These are phyloP conservation scores for Globia sparganii DNA, from an alignment of 2,888 invertebrate genomes.

Conservation along the genomic window DNA sequence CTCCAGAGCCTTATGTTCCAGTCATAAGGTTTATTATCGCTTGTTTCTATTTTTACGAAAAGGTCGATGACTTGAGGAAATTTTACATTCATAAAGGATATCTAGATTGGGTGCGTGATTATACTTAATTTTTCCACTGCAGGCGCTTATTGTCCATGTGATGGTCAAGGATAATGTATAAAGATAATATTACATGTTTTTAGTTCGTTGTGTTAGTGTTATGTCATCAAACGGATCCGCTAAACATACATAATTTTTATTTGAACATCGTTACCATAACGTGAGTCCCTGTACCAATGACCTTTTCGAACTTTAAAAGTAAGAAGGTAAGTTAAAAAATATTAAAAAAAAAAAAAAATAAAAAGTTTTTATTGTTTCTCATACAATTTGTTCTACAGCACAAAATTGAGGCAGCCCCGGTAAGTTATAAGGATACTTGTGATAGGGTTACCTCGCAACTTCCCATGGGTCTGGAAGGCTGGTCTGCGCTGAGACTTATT, in stretches of 20 bases:
- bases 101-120: conserved; percentile 67
- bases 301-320: neutral
- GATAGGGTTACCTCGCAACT: too few species aligned
- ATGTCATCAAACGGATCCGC: neutral
- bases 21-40: conserved; percentile 26
- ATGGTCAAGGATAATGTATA: conserved; percentile 34
- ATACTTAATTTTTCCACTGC: conserved; percentile 42
- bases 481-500: neutral
- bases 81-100: conserved; percentile 70
- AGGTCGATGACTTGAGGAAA: conserved; percentile 65
- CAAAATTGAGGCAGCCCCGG: too few species aligned
- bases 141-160: neutral
- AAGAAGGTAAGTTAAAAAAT: too few species aligned
- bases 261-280: neutral
- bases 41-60: neutral
- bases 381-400: too few species aligned
- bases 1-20: neutral
- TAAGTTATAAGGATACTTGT: too few species aligned
- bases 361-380: too few species aligned
- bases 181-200: neutral
- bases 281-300: neutral
- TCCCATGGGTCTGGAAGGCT: too few species aligned
- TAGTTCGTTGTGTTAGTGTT: neutral
- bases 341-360: too few species aligned
- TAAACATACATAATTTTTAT: neutral